Conservation (phyloP, 2,113 vertebrate species). For the Epinephelus lanceolatus region DNA sequence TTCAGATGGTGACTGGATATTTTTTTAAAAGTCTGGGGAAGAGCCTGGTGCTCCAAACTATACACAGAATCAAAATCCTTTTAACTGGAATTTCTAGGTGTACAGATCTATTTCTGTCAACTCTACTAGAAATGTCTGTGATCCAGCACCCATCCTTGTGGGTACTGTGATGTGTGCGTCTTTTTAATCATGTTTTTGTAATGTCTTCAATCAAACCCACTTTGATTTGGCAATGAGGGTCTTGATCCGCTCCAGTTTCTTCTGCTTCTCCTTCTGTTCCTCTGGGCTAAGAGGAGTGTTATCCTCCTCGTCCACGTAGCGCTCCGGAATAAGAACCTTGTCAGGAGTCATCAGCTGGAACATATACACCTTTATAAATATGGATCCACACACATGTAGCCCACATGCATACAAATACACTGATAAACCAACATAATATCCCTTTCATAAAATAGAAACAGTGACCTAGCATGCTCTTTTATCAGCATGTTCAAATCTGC, state of each 20-base stretch:
- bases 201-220: constrained; percentile 75
- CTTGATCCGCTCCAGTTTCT: constrained; percentile 97
- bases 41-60: too few species aligned
- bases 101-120: too few species aligned
- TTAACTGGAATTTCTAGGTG: too few species aligned
- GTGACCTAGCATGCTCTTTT: background rate
- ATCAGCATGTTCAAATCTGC: too few species aligned
- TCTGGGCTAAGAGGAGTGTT: constrained; percentile 90
- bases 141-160: too few species aligned
- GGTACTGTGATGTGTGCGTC: too few species aligned
- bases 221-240: constrained; percentile 98
- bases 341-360: constrained; percentile 89
- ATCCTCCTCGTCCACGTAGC: constrained; percentile 90
- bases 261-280: constrained; percentile 95
- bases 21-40: too few species aligned
- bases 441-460: background rate
- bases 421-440: background rate
- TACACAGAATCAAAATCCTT: too few species aligned
- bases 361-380: constrained; percentile 2
- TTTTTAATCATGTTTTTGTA: background rate
- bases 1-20: too few species aligned
- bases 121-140: too few species aligned
- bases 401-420: background rate
- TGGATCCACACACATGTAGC: background rate
- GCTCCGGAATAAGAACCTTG: constrained; percentile 92